Conservation (phyloP, 2,888 invertebrate species). For the Oscheius sp. region DNA sequence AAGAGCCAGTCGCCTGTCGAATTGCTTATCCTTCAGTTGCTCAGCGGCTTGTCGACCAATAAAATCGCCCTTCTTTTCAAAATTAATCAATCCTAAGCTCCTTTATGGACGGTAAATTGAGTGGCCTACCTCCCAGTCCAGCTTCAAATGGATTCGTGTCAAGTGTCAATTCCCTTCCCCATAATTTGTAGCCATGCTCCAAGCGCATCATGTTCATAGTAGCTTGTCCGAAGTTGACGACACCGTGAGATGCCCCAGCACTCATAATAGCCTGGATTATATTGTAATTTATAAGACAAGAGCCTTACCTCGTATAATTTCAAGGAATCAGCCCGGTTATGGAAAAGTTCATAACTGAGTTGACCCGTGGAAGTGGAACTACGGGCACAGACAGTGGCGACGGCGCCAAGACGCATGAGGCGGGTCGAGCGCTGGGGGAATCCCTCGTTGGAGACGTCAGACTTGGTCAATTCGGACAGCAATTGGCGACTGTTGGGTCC, state of each 20-base stretch:
- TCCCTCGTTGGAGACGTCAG: slow-evolving; percentile 70
- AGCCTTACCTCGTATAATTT: slow-evolving; percentile 72
- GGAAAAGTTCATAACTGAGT: slow-evolving; percentile 76
- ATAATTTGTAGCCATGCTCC: slow-evolving; percentile 74
- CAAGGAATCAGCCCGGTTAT: slow-evolving; percentile 70
- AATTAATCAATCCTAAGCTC: slow-evolving; percentile 45
- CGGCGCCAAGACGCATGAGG: slow-evolving; percentile 71
- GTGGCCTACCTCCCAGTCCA: slow-evolving; percentile 72
- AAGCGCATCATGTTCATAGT: slow-evolving; percentile 75
- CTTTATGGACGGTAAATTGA: no score
- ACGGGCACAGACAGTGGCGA: slow-evolving; percentile 58
- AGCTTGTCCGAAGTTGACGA: slow-evolving; percentile 75
- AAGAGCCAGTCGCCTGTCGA: slow-evolving; percentile 51
- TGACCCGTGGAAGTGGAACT: slow-evolving; percentile 73
- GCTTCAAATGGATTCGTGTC: slow-evolving; percentile 76
- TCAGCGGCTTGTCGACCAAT: slow-evolving; percentile 67
- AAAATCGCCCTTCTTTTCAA: slow-evolving; percentile 56
- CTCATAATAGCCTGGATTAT: slow-evolving; percentile 67
- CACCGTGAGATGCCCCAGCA: slow-evolving; percentile 72
- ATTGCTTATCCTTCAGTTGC: slow-evolving; percentile 72
- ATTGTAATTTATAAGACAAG: neutral
- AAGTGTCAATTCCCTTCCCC: slow-evolving; percentile 74
- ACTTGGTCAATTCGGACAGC: slow-evolving; percentile 71
- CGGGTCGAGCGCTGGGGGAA: slow-evolving; percentile 74
- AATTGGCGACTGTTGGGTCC: slow-evolving; percentile 70